Evolutionary conservation across 2,113 vertebrate species (phyloP).

Genomic region (Tinamus guttatus): DNA sequence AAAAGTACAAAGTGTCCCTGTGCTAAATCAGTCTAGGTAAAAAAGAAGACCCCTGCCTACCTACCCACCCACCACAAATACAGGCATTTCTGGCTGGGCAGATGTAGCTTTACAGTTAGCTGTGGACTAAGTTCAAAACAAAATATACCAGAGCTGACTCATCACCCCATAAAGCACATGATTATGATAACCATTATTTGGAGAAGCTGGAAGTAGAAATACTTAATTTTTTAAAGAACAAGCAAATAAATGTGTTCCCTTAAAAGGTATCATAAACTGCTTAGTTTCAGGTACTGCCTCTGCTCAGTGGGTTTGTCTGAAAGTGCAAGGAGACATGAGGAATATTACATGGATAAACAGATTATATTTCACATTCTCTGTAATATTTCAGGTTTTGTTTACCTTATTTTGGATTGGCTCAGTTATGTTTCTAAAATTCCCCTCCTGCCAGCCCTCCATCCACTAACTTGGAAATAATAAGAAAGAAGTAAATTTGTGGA

Average conservation of each 20-base stretch:
- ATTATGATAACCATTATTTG: neutral
- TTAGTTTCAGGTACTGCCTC: neutral
- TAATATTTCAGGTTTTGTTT: neutral
- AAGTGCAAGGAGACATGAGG: neutral
- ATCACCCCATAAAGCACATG: neutral
- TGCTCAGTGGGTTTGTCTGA: neutral
- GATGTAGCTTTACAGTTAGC: neutral
- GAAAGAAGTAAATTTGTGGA: neutral
- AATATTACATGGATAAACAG: too few species aligned
- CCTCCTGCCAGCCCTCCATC: neutral
- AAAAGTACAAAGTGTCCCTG: neutral
- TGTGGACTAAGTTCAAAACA: neutral
- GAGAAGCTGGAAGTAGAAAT: neutral
- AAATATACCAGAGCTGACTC: neutral
- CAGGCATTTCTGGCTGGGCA: neutral
- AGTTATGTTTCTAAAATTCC: neutral
- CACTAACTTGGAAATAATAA: neutral
- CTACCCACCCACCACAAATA: neutral
- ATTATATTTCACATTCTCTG: neutral
- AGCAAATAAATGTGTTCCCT: neutral
- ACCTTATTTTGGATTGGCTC: neutral
- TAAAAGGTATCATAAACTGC: neutral
- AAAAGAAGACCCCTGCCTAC: neutral
- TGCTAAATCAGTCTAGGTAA: neutral
- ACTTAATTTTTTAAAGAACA: neutral